These are phyloP conservation scores for Hoplodrina blanda DNA, from an alignment of 2,888 invertebrate genomes.

Conservation along the genomic window DNA sequence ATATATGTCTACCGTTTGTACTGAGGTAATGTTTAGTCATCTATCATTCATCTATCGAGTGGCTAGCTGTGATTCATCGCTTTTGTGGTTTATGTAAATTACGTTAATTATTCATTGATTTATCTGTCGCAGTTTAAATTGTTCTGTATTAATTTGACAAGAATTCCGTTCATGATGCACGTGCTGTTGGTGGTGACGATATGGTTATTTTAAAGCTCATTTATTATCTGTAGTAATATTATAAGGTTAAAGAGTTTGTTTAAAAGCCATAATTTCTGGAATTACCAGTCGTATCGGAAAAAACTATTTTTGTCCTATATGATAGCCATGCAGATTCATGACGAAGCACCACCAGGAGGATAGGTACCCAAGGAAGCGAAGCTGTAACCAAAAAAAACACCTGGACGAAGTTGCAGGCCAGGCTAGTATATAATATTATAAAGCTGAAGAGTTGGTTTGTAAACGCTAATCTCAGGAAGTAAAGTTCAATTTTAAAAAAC, in stretches of 20 bases:
- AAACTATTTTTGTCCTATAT: too few species aligned
- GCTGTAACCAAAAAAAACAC: too few species aligned
- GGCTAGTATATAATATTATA: too few species aligned
- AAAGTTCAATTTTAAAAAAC: too few species aligned
- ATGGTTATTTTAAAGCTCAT: conserved; percentile 2
- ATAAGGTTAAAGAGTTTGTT: neutral
- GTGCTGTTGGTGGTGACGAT: neutral
- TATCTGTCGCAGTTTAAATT: conserved; percentile 37
- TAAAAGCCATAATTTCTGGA: too few species aligned
- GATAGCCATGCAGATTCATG: too few species aligned
- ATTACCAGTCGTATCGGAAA: too few species aligned
- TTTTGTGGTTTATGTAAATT: conserved; percentile 28
- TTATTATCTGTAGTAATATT: neutral
- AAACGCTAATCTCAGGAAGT: too few species aligned
- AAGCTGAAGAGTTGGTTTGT: too few species aligned
- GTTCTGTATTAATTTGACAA: neutral
- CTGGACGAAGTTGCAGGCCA: too few species aligned
- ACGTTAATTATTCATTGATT: neutral
- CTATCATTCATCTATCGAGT: conserved; percentile 9
- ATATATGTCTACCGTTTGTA: neutral
- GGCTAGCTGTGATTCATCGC: conserved; percentile 27
- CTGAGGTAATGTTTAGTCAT: neutral
- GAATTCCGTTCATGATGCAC: neutral
- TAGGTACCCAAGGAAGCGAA: too few species aligned
- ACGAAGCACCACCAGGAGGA: too few species aligned